Conservation (phyloP, 1,140 invertebrate genomes). For the Archegozetes longisetosus region DNA sequence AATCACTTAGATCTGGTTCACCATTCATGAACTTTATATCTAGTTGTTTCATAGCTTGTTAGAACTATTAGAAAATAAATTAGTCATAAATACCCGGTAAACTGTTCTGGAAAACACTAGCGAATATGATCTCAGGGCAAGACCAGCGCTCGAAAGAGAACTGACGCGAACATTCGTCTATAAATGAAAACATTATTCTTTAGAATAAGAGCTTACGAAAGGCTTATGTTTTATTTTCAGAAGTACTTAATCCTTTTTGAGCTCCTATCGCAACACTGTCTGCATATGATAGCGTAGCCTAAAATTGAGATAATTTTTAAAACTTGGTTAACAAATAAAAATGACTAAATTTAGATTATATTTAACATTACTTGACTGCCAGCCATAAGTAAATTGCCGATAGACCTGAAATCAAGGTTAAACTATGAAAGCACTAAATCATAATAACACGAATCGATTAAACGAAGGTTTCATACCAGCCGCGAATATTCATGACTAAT, state of each 20-base stretch:
- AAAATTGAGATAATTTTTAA: neutral
- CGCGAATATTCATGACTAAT: no score
- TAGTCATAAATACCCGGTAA: slow-evolving; percentile 2
- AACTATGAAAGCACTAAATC: neutral
- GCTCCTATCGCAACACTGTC: slow-evolving; percentile 7
- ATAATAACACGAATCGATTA: neutral
- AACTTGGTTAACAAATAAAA: neutral
- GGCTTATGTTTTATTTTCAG: neutral
- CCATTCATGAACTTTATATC: no score
- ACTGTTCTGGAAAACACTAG: slow-evolving; percentile 1
- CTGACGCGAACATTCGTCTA: slow-evolving; percentile 11
- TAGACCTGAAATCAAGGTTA: slow-evolving; percentile 1
- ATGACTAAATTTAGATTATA: neutral
- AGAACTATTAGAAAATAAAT: neutral
- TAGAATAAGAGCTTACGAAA: neutral
- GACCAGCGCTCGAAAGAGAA: slow-evolving; percentile 8
- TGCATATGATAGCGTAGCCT: neutral
- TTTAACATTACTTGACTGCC: slow-evolving; percentile 4
- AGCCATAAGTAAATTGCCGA: slow-evolving; percentile 7
- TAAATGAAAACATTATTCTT: neutral
- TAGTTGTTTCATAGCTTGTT: no score
- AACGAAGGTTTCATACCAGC: no score
- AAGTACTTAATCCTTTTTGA: slow-evolving; percentile 9
- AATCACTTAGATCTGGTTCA: no score
- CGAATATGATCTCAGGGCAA: slow-evolving; percentile 10